Evolutionary conservation across 2,888 invertebrate genomes (phyloP).

Genomic region (Flabesymbios commensalis): DNA sequence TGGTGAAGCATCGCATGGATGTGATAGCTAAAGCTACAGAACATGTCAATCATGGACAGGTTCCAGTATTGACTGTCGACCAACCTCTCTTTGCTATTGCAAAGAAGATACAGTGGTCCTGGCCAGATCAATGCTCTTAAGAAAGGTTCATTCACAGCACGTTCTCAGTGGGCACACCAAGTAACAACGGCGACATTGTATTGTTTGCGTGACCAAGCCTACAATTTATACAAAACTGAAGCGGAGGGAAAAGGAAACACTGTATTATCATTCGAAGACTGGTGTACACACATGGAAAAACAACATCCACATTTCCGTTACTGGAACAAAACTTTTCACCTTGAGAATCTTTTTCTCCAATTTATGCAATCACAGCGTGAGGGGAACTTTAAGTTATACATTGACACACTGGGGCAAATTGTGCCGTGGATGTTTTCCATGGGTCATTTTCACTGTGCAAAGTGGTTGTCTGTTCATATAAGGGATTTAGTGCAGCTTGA

Average conservation of each 20-base stretch:
- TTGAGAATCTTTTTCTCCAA: not conserved
- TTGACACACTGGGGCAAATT: not conserved
- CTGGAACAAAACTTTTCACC: not conserved
- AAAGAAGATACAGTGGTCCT: slow-evolving; percentile 14
- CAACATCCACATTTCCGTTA: not conserved
- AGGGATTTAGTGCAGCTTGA: not conserved
- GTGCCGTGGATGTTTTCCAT: not conserved
- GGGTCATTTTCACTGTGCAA: slow-evolving; percentile 5
- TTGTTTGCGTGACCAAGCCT: not conserved
- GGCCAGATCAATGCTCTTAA: slow-evolving; percentile 1
- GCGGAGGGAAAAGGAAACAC: not conserved
- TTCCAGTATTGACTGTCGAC: slow-evolving; percentile 5
- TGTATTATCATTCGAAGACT: slow-evolving; percentile 5
- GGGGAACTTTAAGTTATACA: not conserved
- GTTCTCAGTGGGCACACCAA: slow-evolving; percentile 8
- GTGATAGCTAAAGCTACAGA: not conserved
- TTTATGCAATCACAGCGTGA: not conserved
- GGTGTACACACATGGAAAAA: not conserved
- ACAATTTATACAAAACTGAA: not conserved
- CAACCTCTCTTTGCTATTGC: slow-evolving; percentile 11
- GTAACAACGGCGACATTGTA: not conserved
- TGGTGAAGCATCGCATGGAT: slow-evolving; percentile 25
- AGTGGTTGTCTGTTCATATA: not conserved
- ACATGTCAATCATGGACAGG: slow-evolving; percentile 10
- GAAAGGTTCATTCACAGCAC: not conserved